phyloP scores from a whole-genome alignment of 2,888 invertebrate species.

The Sphaerophoria taeniata region DNA sequence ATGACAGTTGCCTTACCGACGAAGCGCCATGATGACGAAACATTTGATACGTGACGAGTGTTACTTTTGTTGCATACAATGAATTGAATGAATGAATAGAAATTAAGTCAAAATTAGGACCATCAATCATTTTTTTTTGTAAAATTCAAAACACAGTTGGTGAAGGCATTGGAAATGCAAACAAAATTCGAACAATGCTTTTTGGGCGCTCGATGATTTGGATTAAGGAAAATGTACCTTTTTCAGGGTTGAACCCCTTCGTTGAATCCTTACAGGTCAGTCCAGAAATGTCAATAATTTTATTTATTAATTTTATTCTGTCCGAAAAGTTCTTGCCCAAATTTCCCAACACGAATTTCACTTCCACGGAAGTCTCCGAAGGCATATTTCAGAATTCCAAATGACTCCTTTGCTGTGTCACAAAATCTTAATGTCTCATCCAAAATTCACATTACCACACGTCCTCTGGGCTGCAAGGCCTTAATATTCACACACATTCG shows the following conservation, averaged over 20 bases:
- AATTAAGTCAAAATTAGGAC: constrained; percentile 37
- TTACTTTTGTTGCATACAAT: constrained; percentile 15
- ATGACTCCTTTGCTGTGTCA: constrained; percentile 38
- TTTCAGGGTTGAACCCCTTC: no score
- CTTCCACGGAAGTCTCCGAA: constrained; percentile 27
- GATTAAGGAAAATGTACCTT: no score
- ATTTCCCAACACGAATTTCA: constrained; percentile 53
- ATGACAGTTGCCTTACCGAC: not conserved
- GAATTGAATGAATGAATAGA: constrained; percentile 21
- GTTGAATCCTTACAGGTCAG: no score
- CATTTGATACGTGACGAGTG: constrained; percentile 6
- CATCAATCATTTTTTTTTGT: constrained; percentile 51
- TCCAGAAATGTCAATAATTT: constrained; percentile 41
- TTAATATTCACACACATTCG: not conserved
- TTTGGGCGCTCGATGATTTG: no score
- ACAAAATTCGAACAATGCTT: not conserved
- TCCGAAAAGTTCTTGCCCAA: constrained; percentile 7
- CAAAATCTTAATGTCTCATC: constrained; percentile 50
- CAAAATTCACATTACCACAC: constrained; percentile 56
- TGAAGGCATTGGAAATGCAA: constrained; percentile 6
- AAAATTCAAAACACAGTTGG: constrained; percentile 8
- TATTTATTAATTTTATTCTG: constrained; percentile 36
- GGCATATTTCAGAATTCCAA: not conserved
- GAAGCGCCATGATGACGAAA: not conserved
- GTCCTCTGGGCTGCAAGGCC: not conserved